Conservation (phyloP, 2,797 vertebrate genomes). For the Lemur catta region DNA sequence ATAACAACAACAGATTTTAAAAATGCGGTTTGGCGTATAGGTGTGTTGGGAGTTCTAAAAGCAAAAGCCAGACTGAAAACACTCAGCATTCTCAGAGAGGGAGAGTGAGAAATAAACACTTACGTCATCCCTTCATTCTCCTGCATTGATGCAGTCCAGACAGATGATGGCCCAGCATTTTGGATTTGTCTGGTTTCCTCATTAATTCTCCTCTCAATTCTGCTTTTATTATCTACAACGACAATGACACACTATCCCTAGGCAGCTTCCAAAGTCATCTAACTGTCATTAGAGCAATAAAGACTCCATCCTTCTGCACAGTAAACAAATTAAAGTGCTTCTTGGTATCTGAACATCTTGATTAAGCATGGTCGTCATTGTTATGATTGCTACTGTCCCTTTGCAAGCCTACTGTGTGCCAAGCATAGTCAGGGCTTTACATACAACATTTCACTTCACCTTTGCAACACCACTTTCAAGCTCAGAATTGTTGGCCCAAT, state of each 20-base stretch:
- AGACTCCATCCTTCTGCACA: constrained; percentile 32
- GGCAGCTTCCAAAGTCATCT: constrained; percentile 62
- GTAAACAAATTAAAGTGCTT: constrained; percentile 65
- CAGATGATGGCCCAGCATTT: constrained; percentile 59
- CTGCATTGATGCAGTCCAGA: constrained; percentile 66
- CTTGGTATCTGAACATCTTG: constrained; percentile 25
- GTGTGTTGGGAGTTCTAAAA: constrained; percentile 59
- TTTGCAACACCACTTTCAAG: background rate
- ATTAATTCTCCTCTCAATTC: constrained; percentile 71
- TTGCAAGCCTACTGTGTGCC: constrained; percentile 40
- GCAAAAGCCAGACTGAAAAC: constrained; percentile 66
- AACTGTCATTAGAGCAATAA: constrained; percentile 69
- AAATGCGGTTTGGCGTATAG: constrained; percentile 51
- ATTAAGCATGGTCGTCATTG: background rate
- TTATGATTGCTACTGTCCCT: background rate
- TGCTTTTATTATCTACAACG: constrained; percentile 71
- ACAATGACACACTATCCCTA: constrained; percentile 52
- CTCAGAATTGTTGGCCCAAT: background rate
- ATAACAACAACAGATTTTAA: constrained; percentile 37
- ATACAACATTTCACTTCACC: background rate
- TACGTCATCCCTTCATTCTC: constrained; percentile 60
- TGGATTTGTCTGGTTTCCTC: constrained; percentile 68
- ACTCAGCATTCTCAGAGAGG: constrained; percentile 49
- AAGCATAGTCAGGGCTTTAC: background rate
- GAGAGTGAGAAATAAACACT: constrained; percentile 72